Evolutionary conservation across 2,797 vertebrate species (phyloP), one percentile per base, ranked within the genome.

Genomic region (Gastrophryne carolinensis): DNA sequence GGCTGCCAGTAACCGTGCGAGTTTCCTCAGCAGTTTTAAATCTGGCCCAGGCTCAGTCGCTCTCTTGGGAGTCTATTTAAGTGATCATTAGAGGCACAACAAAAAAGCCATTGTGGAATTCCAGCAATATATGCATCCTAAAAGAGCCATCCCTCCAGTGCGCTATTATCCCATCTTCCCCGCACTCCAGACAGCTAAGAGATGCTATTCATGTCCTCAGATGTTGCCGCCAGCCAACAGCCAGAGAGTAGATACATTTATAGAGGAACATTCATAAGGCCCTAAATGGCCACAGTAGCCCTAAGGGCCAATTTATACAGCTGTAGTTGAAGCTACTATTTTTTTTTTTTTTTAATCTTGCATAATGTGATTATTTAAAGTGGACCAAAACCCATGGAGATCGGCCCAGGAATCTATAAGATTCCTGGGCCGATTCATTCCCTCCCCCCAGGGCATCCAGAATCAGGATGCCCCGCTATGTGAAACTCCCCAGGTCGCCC

Each of bases 1-100:
- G 84, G 88, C 88, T 92, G 92, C 91, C 91, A 91, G 91, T 90
- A 91, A 92, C 84, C 83, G 87, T 90, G 87, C 90, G 91, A 88
- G 88, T 91, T 88, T 90, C 89, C 84, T 88, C 86, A 89, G 90
- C 90, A 89, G 86, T 91, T 90, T 89, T 86, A 60, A 62, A 82
- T 84, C 86, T 90, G 90, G 90, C 90, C 82, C 87, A 87, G 87
- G 87, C 86, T 90, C 91, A 90, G 86, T 82, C 79, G 15, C 81
- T 79, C 91, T 83, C 87, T 35, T 64, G 90, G 88, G 90, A 92
- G 83, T 80, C 83, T 81, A 76, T 81, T 89, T 88, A 87, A 91
- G 86, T 79, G 87, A 86, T 87, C 91, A 88, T 88, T 85, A 88
- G 91, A 89, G 91, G 91, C 83, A 84, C 84, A 78, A 87, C 86